Evolutionary conservation across 2,113 vertebrate genomes (phyloP), one percentile per base, ranked within the genome.

Genomic region (Eulacestoma nigropectus): DNA sequence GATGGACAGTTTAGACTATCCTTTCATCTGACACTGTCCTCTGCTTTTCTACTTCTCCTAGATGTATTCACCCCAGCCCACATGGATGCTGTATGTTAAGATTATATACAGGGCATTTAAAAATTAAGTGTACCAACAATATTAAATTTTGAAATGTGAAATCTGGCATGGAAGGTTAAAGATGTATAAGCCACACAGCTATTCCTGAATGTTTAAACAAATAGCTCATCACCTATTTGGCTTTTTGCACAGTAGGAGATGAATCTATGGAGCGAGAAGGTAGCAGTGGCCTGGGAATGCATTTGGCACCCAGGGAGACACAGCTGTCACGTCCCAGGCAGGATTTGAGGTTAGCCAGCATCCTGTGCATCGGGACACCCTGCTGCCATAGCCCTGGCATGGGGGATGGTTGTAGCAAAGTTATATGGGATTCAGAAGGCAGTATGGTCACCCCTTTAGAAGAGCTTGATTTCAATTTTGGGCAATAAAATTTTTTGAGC

Each of bases 181-280:
- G 59, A 57, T 16, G 8, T 32, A 26, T 69, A 32, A 80, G 44
- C 19, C 27, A 46, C 22, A 52, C 21, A 88, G 25, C 42, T 76
- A 27, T 69, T 65, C 55, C 70, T 59, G 53, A 82, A 75, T 32
- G n/a, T 70, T 65, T 70, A n/a, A 85, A 77, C n/a, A 62, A 91
- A 74, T 26, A 63, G 20, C 18, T 29, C 19, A 86, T 57, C 41
- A n/a, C 29, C 21, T 60, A 1, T 84, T 60, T 75, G 35, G 27
- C 30, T 89, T 86, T 53, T 84, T 55, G 35, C 42, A n/a, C 22
- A 63, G 27, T 9, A 74, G 46, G 59, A 88, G 72, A 47, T 44
- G 33, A 52, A 56, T 59, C 27, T 3, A 2, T 3, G 10, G 68
- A 86, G 30, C 0, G 0, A 68, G 42, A 77, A 13, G 23, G 52